phyloP scores from a whole-genome alignment of 2,888 invertebrate genomes.

The Cheilosia impressa region DNA sequence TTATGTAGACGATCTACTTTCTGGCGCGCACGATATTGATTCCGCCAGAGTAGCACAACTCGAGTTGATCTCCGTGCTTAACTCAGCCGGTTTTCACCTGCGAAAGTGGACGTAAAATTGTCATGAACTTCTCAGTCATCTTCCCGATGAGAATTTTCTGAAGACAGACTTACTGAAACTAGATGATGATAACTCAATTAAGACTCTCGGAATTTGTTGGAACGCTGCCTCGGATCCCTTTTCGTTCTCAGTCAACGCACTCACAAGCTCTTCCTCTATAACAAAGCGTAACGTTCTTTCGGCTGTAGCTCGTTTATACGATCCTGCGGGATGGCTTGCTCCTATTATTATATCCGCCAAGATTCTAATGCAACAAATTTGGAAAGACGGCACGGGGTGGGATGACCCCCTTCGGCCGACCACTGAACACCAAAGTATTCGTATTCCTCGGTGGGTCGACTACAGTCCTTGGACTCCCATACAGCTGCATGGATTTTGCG shows the following conservation, averaged over 20 bases:
- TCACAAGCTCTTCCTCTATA: background rate
- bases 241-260: background rate
- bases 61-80: too few relatives aligned
- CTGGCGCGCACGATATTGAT: too few relatives aligned
- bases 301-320: too few relatives aligned
- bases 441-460: conserved; percentile 47
- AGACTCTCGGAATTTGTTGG: conserved; percentile 13
- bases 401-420: too few relatives aligned
- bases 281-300: conserved; percentile 54
- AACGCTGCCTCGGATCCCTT: conserved; percentile 2
- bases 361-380: too few relatives aligned
- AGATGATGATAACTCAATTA: background rate
- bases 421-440: background rate
- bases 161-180: background rate
- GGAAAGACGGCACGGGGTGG: too few relatives aligned
- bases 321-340: too few relatives aligned
- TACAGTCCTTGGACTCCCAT: conserved; percentile 8
- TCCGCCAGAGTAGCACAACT: too few relatives aligned
- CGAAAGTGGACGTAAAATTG: conserved; percentile 18
- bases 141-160: background rate
- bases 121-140: background rate
- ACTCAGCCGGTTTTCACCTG: background rate
- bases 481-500: conserved; percentile 50
- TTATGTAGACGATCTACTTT: too few relatives aligned
- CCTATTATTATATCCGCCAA: too few relatives aligned